phyloP scores from a whole-genome alignment of 30 jellyfish, hydroid and myxozoan species.

The Nemopilema nomurai region DNA sequence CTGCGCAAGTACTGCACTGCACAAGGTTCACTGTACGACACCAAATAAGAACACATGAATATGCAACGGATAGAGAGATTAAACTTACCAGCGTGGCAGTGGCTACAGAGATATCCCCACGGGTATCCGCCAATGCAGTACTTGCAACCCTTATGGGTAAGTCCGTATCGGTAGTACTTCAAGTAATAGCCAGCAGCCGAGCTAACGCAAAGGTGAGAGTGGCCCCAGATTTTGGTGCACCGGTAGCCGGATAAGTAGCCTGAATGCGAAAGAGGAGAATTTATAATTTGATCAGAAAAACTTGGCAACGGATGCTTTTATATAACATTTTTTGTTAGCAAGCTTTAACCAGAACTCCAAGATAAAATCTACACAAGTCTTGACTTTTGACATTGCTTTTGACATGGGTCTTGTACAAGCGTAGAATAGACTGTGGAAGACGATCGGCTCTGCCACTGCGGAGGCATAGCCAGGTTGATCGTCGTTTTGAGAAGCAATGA shows the following conservation, averaged over 20 bases:
- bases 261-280: neutral
- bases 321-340: neutral
- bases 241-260: neutral
- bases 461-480: too few species aligned
- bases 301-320: neutral
- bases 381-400: too few species aligned
- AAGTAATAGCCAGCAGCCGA: constrained; percentile 8
- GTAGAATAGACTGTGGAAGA: too few species aligned
- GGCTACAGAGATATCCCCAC: constrained; percentile 39
- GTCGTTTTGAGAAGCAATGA: neutral
- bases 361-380: too few species aligned
- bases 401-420: too few species aligned
- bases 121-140: constrained; percentile 21
- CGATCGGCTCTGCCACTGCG: too few species aligned
- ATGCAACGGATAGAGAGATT: too few species aligned
- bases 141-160: constrained; percentile 6
- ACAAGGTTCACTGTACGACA: too few species aligned
- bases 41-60: too few species aligned
- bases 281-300: neutral
- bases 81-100: constrained; percentile 19
- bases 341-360: too few species aligned
- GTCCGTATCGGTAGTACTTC: constrained; percentile 15
- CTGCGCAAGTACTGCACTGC: too few species aligned
- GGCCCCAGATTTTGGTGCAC: constrained; percentile 43
- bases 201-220: constrained; percentile 31